Base-by-base conservation (phyloP, 2,888 invertebrate genomes). In the Rhodophaea formosa region DNA sequence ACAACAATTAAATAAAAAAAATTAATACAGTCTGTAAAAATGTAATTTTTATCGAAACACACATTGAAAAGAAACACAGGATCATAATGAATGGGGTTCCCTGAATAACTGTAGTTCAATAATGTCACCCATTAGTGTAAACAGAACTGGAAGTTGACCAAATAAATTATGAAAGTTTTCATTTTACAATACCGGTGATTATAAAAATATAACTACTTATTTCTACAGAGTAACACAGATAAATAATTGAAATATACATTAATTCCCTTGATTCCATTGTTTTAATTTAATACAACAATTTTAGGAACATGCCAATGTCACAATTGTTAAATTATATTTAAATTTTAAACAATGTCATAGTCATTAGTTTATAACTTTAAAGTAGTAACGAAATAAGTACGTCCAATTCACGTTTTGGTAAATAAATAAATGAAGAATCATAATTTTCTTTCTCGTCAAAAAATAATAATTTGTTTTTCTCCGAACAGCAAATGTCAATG, bases 161-260 rank as follows among this genome's bases (percentile, higher is more conserved):
- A 66, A 53, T 42, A 62, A 67, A 61, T 61, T 54, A 32, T 56
- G 61, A 62, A 63, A 65, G 66, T 65, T 68, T 68, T 67, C 67
- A 62, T 71, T 75, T 74, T 68, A 76, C 68, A 74, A 74, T 77
- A 77, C 72, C 68, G 61, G 77, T 78, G 79, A 81, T 85, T 88
- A 88, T 79, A 89, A 88, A 89, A 88, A 88, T 88, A 89, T 81
- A 80, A 80, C 83, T 83, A 86, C 84, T 80, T 84, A 86, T 73
- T 70, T 71, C 78, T 84, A 86, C 72, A 69, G 75, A 79, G 69
- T 82, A 82, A 80, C 77, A 82, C 79, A 82, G 75, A 80, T 82
- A 81, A 80, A 79, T 79, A 80, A 82, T 79, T 76, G 76, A 82
- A 80, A 74, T 75, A 77, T 75, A 79, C 68, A 75, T 67, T 74